Evolutionary conservation across 2,113 vertebrate species (phyloP).

Genomic region (Hylia prasina): DNA sequence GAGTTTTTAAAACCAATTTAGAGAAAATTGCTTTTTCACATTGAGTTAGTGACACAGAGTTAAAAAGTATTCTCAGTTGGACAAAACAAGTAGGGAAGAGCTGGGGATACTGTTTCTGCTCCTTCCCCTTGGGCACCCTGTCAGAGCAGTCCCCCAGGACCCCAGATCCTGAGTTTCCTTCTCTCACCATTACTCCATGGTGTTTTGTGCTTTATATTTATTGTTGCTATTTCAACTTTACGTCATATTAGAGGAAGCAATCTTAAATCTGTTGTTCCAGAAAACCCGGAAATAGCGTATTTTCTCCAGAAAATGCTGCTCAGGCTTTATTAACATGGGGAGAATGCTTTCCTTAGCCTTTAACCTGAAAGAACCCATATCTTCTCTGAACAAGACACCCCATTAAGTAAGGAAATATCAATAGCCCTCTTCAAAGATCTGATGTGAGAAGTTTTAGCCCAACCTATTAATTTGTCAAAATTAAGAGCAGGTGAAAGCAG

Average conservation of each 20-base stretch:
- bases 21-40: background rate
- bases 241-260: background rate
- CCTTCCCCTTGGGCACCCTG: background rate
- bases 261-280: background rate
- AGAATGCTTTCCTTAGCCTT: background rate
- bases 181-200: background rate
- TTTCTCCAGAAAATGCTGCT: background rate
- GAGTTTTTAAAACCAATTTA: background rate
- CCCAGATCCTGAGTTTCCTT: background rate
- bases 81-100: background rate
- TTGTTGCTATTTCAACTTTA: background rate
- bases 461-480: background rate
- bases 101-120: background rate
- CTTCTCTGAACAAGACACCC: background rate
- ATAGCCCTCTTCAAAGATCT: background rate
- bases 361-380: background rate
- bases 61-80: background rate
- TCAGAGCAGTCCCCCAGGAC: background rate
- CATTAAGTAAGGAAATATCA: background rate
- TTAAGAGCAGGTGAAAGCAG: background rate
- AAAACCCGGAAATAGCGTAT: accelerated
- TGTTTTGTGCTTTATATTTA: background rate
- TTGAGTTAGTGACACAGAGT: background rate
- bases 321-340: background rate
- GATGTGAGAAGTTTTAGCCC: background rate